phyloP scores from a whole-genome alignment of 2,797 vertebrate species.

The Garrulus glandarius region DNA sequence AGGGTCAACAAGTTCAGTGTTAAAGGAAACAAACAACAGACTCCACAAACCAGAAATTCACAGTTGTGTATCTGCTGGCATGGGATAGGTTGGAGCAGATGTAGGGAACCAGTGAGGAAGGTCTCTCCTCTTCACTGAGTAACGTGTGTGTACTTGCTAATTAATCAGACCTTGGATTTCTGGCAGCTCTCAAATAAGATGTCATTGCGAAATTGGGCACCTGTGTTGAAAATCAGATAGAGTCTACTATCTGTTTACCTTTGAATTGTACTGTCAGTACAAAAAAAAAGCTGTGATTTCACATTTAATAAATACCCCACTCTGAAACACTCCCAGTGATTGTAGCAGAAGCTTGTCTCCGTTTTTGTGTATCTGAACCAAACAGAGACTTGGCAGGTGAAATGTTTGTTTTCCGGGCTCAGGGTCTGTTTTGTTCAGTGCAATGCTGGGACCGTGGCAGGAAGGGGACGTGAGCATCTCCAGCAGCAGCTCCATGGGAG shows the following conservation, averaged over 20 bases:
- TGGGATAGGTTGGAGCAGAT: not conserved
- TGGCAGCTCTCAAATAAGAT: not conserved
- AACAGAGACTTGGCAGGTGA: not conserved
- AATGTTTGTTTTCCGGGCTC: not conserved
- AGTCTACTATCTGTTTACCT: not conserved
- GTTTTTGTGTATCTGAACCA: not conserved
- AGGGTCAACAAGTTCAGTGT: not conserved
- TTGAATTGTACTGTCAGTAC: not conserved
- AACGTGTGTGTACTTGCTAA: not conserved
- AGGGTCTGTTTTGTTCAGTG: not conserved
- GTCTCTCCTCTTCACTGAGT: not conserved
- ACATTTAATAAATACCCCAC: not conserved
- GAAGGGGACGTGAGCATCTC: not conserved
- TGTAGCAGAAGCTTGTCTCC: not conserved
- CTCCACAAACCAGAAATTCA: not conserved
- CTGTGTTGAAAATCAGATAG: not conserved
- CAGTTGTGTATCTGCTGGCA: not conserved
- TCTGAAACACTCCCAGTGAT: not conserved
- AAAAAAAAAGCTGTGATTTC: not conserved
- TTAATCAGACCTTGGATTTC: not conserved
- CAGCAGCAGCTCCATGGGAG: not conserved
- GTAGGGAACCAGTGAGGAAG: not conserved
- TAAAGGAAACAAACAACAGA: not conserved
- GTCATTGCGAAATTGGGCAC: not conserved
- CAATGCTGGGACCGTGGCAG: not conserved